phyloP scores from a whole-genome alignment of 2,113 vertebrate genomes.

The Misgurnus mizolepis region DNA sequence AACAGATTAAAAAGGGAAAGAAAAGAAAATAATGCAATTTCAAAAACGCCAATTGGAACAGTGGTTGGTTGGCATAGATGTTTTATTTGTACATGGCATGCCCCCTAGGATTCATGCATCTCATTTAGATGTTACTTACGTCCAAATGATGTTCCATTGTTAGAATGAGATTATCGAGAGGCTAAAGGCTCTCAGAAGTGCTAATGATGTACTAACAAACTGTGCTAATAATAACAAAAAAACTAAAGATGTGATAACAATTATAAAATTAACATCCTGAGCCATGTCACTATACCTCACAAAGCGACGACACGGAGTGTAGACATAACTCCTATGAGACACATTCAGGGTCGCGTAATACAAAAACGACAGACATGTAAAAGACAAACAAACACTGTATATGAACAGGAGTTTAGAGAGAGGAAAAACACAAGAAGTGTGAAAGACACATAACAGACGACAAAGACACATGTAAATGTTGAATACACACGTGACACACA shows the following conservation, averaged over 20 bases:
- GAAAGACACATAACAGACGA: conserved; percentile 22
- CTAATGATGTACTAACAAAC: conserved; percentile 9
- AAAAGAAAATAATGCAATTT: background rate
- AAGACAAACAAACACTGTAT: conserved; percentile 47
- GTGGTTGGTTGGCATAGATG: conserved; percentile 61
- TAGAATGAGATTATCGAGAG: background rate
- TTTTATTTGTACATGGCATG: conserved; percentile 42
- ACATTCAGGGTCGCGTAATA: conserved; percentile 61
- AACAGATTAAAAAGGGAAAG: no score
- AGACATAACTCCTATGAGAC: conserved; percentile 73
- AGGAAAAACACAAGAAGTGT: conserved; percentile 9
- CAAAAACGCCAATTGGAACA: background rate
- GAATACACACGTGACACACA: background rate
- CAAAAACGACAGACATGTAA: conserved; percentile 59
- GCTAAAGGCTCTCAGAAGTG: background rate
- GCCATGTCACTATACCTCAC: conserved; percentile 68
- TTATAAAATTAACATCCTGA: conserved; percentile 29
- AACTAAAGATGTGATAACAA: background rate
- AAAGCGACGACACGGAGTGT: conserved; percentile 65
- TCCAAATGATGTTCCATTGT: conserved; percentile 14
- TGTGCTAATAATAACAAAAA: background rate
- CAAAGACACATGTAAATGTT: background rate
- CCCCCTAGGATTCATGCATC: conserved; percentile 22
- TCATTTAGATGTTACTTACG: conserved; percentile 3
- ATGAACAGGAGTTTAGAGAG: conserved; percentile 2